A percentile compares a stretch with the other conserved stretches of the same genome.
Evolutionary conservation across 2,888 invertebrate species (phyloP).

Genomic region (Frankliniella fusca): DNA sequence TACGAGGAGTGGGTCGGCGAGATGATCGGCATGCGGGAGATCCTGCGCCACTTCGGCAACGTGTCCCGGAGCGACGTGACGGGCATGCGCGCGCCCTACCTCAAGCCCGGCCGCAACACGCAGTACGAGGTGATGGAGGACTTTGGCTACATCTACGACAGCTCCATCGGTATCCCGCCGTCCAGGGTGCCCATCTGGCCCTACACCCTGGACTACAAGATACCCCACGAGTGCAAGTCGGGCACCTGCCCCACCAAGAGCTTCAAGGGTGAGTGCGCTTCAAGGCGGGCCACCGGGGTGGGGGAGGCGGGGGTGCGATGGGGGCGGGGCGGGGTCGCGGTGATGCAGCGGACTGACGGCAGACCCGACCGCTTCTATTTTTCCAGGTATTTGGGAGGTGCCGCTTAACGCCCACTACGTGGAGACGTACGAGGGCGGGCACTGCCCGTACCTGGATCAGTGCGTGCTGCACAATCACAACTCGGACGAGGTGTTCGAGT

Average conservation of each 20-base stretch:
- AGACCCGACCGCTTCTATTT: slow-evolving; percentile 28
- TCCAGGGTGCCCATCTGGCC: slow-evolving; percentile 82
- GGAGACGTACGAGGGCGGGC: slow-evolving; percentile 83
- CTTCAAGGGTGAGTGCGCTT: slow-evolving; percentile 65
- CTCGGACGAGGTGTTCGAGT: slow-evolving; percentile 71
- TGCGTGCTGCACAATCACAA: slow-evolving; percentile 88
- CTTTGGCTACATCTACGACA: slow-evolving; percentile 89
- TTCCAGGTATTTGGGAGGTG: slow-evolving; percentile 81
- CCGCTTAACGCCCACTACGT: slow-evolving; percentile 86
- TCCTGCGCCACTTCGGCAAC: slow-evolving; percentile 75
- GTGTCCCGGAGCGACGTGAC: slow-evolving; percentile 76
- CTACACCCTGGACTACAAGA: slow-evolving; percentile 88
- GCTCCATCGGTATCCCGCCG: slow-evolving; percentile 83
- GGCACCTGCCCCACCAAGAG: slow-evolving; percentile 86
- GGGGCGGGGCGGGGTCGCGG: no score
- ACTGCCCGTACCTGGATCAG: slow-evolving; percentile 87
- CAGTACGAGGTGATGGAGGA: slow-evolving; percentile 90
- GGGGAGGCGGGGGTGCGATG: no score
- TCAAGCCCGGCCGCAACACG: slow-evolving; percentile 88
- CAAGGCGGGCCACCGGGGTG: background rate
- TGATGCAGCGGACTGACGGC: slow-evolving; percentile 1
- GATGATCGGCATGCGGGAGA: slow-evolving; percentile 91
- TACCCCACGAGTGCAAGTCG: slow-evolving; percentile 87
- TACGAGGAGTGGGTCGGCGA: slow-evolving; percentile 92
- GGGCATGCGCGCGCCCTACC: slow-evolving; percentile 82